A percentile compares a stretch with the other conserved stretches of the same genome.
These are phyloP conservation scores for Argyrosomus regius DNA, from an alignment of 2,797 vertebrate genomes.

Conservation along the genomic window DNA sequence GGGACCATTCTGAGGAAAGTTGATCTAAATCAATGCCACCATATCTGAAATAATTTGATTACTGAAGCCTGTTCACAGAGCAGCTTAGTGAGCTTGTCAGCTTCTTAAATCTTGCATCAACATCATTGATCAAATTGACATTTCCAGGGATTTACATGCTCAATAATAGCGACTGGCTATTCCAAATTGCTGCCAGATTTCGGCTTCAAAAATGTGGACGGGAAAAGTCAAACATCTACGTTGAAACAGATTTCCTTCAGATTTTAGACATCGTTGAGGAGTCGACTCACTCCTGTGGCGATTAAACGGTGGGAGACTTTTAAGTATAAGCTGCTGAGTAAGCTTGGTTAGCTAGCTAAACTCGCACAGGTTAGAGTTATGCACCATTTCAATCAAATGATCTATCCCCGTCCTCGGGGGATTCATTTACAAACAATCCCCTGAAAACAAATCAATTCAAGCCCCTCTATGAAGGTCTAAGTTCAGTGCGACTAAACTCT, in stretches of 20 bases:
- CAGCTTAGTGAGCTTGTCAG: too few relatives aligned
- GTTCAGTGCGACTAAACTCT: neutral
- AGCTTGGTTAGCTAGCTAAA: neutral
- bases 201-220: neutral
- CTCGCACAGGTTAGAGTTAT: neutral
- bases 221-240: neutral
- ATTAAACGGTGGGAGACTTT: neutral
- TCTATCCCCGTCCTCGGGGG: neutral
- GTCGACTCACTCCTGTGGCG: neutral
- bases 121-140: neutral
- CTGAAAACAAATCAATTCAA: neutral
- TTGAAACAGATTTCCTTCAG: neutral
- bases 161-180: neutral
- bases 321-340: neutral
- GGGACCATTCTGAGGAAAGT: neutral
- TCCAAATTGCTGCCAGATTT: neutral
- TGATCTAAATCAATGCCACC: neutral
- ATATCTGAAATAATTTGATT: neutral
- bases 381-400: neutral
- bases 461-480: neutral
- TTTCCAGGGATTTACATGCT: neutral
- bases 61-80: neutral
- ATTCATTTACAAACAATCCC: neutral
- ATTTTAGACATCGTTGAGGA: neutral
- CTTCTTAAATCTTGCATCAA: neutral